These are phyloP conservation scores for Ypsolopha sequella DNA, from an alignment of 2,888 invertebrate genomes.

Conservation along the genomic window DNA sequence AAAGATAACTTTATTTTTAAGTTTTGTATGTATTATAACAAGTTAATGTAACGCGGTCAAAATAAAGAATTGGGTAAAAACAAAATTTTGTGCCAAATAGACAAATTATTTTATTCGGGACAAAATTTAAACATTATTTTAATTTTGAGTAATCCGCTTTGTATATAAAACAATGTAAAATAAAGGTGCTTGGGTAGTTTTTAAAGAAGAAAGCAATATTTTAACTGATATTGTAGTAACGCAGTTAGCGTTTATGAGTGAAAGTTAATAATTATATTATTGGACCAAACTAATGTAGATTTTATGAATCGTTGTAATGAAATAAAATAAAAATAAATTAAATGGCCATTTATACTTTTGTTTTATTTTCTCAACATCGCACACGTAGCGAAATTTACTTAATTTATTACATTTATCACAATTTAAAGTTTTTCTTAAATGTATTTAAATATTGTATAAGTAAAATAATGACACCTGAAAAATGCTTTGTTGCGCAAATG, in stretches of 20 bases:
- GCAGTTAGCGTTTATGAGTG: constrained; percentile 44
- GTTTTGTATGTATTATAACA: not conserved
- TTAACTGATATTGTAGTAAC: constrained; percentile 21
- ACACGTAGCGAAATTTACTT: not conserved
- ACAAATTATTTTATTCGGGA: constrained; percentile 54
- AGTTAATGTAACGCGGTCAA: no score
- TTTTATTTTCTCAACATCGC: not conserved
- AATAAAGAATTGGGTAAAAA: no score
- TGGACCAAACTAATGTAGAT: constrained; percentile 62
- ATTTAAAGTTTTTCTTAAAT: no score
- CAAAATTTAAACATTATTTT: constrained; percentile 47
- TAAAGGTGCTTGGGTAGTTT: constrained; percentile 40
- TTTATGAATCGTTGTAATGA: constrained; percentile 31
- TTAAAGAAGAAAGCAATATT: constrained; percentile 10
- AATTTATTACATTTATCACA: not conserved
- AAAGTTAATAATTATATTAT: constrained; percentile 25
- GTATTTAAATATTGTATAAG: no score
- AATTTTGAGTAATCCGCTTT: constrained; percentile 25
- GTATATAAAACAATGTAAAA: constrained; percentile 22
- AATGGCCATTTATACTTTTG: constrained; percentile 35
- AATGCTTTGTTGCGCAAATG: no score
- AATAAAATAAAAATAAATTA: constrained; percentile 44
- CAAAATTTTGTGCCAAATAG: constrained; percentile 67
- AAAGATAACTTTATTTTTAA: not conserved
- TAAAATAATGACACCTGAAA: no score